phyloP scores from a whole-genome alignment of 2,797 vertebrate species.

The Monodelphis domestica region DNA sequence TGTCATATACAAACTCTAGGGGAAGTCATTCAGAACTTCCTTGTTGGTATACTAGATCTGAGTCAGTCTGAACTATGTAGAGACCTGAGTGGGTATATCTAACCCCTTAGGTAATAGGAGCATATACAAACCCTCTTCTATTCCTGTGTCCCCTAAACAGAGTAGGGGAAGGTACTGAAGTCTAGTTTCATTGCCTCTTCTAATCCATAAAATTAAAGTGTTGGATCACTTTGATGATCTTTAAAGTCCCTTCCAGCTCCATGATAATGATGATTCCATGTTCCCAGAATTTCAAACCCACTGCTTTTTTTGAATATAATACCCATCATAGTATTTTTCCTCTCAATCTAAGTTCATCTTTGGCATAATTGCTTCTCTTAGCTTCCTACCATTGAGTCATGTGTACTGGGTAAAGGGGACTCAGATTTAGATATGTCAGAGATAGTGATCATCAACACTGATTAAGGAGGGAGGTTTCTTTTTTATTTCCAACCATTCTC shows the following conservation, averaged over 20 bases:
- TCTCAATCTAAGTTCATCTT: neutral
- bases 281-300: neutral
- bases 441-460: neutral
- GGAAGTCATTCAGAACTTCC: neutral
- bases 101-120: neutral
- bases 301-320: neutral
- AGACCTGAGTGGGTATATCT: neutral
- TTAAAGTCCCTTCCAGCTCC: neutral
- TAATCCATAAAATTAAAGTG: neutral
- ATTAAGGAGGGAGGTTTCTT: neutral
- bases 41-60: neutral
- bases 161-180: neutral
- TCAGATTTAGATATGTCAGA: neutral
- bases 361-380: neutral
- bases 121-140: neutral
- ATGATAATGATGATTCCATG: neutral
- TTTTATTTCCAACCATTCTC: constrained; percentile 10
- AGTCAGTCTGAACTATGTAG: neutral
- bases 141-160: neutral
- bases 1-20: neutral
- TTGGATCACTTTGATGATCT: neutral
- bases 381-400: neutral
- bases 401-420: neutral
- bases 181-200: neutral
- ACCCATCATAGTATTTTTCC: neutral